phyloP scores from a whole-genome alignment of 2,113 vertebrate genomes.

The Corythaeola cristata region DNA sequence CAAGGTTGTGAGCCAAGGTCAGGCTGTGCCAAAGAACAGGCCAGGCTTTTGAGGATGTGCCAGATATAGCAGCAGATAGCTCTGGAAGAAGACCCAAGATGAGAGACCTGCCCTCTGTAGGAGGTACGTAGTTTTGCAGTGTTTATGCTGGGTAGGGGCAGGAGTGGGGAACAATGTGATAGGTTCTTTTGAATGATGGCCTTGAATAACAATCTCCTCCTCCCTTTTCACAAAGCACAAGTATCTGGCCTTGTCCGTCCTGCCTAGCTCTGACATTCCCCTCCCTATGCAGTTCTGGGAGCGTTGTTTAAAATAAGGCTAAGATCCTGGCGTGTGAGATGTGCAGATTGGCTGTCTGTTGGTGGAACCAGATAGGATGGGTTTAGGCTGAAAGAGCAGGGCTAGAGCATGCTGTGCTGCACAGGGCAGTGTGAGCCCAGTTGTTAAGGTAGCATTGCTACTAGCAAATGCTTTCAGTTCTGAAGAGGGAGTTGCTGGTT shows the following conservation, averaged over 20 bases:
- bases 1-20: constrained; percentile 30
- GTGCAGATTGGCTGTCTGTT: not conserved
- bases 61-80: not conserved
- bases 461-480: not conserved
- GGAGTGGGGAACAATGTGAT: not conserved
- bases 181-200: not conserved
- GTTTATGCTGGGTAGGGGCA: not conserved
- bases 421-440: no score
- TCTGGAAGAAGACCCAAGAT: not conserved
- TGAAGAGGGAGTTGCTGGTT: not conserved
- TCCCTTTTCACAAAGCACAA: not conserved
- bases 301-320: not conserved
- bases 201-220: not conserved
- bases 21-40: constrained; percentile 9
- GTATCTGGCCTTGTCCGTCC: not conserved
- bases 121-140: not conserved
- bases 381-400: not conserved
- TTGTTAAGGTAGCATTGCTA: not conserved
- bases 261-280: not conserved
- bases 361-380: not conserved
- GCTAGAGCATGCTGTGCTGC: not conserved
- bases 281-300: not conserved
- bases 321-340: not conserved
- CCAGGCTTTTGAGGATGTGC: not conserved
- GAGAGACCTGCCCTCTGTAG: not conserved